phyloP scores from a whole-genome alignment of 1,140 invertebrate genomes.

The Sycophila sp. region DNA sequence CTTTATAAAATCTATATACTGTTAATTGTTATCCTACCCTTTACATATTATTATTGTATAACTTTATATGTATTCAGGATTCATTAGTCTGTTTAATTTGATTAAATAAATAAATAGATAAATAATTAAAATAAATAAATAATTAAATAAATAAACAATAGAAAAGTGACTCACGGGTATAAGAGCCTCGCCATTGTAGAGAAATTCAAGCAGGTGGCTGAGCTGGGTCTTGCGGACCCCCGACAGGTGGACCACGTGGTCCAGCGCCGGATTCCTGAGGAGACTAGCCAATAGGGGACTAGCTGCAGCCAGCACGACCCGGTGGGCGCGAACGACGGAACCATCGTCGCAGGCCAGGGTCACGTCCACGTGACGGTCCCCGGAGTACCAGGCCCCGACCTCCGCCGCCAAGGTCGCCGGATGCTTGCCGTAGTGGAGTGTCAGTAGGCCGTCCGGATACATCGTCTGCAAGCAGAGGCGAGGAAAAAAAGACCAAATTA shows the following conservation, averaged over 20 bases:
- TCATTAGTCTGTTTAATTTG: too few relatives aligned
- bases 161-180: constrained; percentile 72
- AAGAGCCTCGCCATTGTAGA: constrained; percentile 85
- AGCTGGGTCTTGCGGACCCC: constrained; percentile 81
- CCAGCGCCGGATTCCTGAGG: constrained; percentile 75
- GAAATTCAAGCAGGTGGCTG: constrained; percentile 81
- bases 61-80: too few relatives aligned
- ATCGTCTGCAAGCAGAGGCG: constrained; percentile 57
- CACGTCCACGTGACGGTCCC: constrained; percentile 83
- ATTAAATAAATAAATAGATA: too few relatives aligned
- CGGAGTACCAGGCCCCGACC: constrained; percentile 84
- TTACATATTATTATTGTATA: too few relatives aligned
- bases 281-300: constrained; percentile 84
- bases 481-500: constrained; percentile 44
- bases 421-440: constrained; percentile 89
- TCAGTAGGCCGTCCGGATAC: constrained; percentile 75
- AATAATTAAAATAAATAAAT: not conserved
- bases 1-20: too few relatives aligned
- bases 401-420: constrained; percentile 87
- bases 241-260: constrained; percentile 79
- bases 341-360: constrained; percentile 83
- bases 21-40: too few relatives aligned
- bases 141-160: not conserved
- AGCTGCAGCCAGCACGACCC: constrained; percentile 83
- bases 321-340: constrained; percentile 78